Base-by-base conservation (phyloP, 2,113 vertebrate genomes). In the Xiphophorus couchianus region DNA sequence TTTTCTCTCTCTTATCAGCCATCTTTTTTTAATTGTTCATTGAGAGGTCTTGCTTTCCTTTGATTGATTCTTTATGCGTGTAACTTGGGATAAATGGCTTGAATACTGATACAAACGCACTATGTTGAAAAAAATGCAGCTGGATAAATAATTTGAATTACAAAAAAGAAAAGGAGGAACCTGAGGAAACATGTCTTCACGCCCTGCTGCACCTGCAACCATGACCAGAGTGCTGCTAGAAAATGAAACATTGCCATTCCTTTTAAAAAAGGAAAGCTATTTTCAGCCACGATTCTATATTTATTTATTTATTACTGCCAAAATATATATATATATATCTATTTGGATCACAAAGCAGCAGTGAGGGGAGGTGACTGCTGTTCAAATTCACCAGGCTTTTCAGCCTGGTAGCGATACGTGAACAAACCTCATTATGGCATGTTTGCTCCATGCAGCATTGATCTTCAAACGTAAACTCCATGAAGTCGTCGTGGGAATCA, bases 381-480 rank as follows among this genome's bases (percentile, higher is more conserved):
- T 81, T 64, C 64, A 29, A 29, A 39, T 60, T 62, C n/a, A 0
- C 17, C 13, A 66, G 74, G 68, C 35, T 71, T 81, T 82, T 66
- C 25, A 25, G 44, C 51, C 39, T 72, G 74, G 51, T 62, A 67
- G 67, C 80, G 44, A 39, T 14, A 72, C 61, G n/a, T 54, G 3
- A 25, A 77, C 83, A 29, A 71, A 62, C 69, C 73, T 81, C n/a
- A 48, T 77, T 62, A 78, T 44, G 37, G 44, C 61, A 48, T 44
- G 30, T 74, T 62, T 66, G 19, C 15, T 42, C 60, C 74, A 25
- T 35, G 17, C 35, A 66, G 22, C 72, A 76, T 82, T 74, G 71
- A 82, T 82, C 83, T 71, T 85, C 72, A 87, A 69, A 84, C 29
- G 33, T 80, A 60, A 74, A 84, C 67, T 76, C 37, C 4, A 11